These are phyloP conservation scores for Brachyalestes nurse DNA, from an alignment of 2,797 vertebrate species.

Conservation along the genomic window DNA sequence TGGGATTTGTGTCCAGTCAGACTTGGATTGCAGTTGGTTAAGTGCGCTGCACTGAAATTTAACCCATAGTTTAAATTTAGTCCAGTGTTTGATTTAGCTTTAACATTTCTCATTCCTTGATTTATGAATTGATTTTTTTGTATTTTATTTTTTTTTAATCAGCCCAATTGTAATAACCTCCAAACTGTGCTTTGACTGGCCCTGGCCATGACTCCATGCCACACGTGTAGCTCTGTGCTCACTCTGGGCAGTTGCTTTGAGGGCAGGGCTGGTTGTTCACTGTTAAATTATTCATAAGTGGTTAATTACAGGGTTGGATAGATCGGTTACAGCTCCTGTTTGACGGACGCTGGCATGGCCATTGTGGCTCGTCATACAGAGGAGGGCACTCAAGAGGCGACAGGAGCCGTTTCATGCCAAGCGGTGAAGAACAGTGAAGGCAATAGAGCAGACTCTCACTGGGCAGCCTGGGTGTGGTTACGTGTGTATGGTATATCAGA, in stretches of 20 bases:
- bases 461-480: background rate
- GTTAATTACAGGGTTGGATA: slow-evolving; percentile 47
- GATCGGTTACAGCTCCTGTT: slow-evolving; percentile 48
- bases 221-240: slow-evolving; percentile 13
- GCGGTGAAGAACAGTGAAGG: background rate
- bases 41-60: too few species aligned
- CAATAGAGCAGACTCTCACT: background rate
- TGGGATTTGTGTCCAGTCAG: too few species aligned
- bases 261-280: slow-evolving; percentile 34
- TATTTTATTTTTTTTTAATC: background rate
- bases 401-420: background rate
- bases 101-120: too few species aligned
- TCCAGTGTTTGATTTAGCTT: too few species aligned
- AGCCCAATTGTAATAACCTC: background rate
- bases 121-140: background rate
- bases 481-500: background rate
- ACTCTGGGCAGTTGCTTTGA: slow-evolving; percentile 47
- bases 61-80: too few species aligned
- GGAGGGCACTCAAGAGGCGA: background rate
- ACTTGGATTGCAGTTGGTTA: too few species aligned
- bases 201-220: background rate
- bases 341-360: slow-evolving; percentile 42
- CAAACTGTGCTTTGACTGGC: background rate
- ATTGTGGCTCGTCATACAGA: slow-evolving; percentile 24
- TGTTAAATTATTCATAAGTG: slow-evolving; percentile 52